Conservation (phyloP, 2,113 vertebrate species). For the Indri indri region DNA sequence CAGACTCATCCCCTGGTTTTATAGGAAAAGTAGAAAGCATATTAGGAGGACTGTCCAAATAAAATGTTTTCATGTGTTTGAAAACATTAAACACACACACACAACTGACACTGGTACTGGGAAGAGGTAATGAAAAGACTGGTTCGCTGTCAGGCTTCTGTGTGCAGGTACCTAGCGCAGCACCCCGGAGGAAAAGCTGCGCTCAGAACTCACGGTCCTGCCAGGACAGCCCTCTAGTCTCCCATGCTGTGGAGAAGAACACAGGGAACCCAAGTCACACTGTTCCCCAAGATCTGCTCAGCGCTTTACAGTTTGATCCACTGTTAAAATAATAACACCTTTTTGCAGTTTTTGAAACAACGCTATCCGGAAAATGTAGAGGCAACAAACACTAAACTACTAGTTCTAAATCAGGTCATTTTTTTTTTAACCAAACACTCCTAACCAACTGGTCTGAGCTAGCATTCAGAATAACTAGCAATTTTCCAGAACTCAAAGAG, state of each 20-base stretch:
- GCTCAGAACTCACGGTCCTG: background rate
- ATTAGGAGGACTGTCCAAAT: background rate
- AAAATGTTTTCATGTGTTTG: background rate
- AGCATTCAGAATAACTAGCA: background rate
- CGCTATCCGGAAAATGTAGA: background rate
- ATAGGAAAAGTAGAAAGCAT: constrained; percentile 1
- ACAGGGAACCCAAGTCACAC: background rate
- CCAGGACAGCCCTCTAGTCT: background rate
- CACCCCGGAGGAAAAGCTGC: background rate
- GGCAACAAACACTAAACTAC: background rate
- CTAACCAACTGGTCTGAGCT: background rate
- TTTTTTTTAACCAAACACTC: background rate
- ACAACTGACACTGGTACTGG: background rate
- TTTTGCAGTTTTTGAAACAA: background rate
- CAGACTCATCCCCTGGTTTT: background rate
- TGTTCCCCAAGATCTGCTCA: background rate
- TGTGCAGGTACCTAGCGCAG: accelerated
- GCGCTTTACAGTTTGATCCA: background rate
- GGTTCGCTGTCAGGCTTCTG: background rate
- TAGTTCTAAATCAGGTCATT: background rate
- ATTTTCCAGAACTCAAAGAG: background rate
- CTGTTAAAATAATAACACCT: background rate
- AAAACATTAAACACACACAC: background rate
- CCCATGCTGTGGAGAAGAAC: background rate
- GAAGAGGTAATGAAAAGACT: background rate